These are phyloP conservation scores for Vipera ursinii DNA, from an alignment of 2,797 vertebrate species.

Conservation along the genomic window DNA sequence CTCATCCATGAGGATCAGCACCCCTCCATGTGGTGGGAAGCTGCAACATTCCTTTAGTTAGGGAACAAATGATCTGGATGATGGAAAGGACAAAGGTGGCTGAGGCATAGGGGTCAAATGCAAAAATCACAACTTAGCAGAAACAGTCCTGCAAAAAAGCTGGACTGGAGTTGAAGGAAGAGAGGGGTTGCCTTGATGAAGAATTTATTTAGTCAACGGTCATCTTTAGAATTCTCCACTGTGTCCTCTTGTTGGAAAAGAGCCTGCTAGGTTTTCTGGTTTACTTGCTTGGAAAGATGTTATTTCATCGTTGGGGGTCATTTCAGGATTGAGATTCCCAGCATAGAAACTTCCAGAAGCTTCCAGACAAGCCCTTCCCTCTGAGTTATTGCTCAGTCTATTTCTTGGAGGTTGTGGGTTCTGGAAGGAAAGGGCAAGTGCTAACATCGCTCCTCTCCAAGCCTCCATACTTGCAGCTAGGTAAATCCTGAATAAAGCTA, in stretches of 20 bases:
- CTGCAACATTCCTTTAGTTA: not conserved
- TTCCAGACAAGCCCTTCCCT: not conserved
- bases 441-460: too few species aligned
- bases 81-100: not conserved
- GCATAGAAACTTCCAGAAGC: not conserved
- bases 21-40: not conserved
- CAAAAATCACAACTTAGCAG: not conserved
- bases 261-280: not conserved
- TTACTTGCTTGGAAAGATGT: slow-evolving; percentile 27
- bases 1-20: not conserved
- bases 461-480: not conserved
- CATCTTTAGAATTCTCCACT: slow-evolving; percentile 8
- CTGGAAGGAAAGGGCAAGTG: slow-evolving; percentile 28
- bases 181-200: not conserved
- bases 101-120: too few species aligned
- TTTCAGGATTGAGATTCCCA: slow-evolving; percentile 15
- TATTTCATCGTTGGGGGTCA: not conserved
- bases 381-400: not conserved
- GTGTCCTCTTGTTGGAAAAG: accelerated
- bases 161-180: too few species aligned
- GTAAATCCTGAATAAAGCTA: not conserved
- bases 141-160: not conserved
- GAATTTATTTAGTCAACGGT: not conserved
- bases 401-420: slow-evolving; percentile 8
- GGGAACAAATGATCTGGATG: too few species aligned